A percentile compares a stretch with the other conserved stretches of the same genome.
These are phyloP conservation scores for Abramis brama DNA, from an alignment of 2,113 vertebrate genomes.

Conservation along the genomic window DNA sequence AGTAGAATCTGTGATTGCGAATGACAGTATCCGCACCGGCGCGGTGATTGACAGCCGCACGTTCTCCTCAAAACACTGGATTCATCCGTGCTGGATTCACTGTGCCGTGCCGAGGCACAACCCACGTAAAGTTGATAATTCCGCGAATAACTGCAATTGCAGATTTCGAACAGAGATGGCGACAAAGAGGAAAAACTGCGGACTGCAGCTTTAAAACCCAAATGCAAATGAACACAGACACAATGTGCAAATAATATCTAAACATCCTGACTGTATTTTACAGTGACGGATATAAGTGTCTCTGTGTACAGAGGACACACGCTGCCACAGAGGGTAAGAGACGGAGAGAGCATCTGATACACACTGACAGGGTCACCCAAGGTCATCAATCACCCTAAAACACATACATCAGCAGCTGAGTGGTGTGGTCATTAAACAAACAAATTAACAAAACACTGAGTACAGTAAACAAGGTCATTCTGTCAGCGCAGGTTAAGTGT, in stretches of 20 bases:
- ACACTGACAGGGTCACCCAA: constrained; percentile 46
- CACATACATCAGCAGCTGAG: constrained; percentile 42
- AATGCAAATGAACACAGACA: neutral
- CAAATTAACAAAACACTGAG: constrained; percentile 46
- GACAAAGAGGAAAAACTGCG: too few species aligned
- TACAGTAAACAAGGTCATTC: constrained; percentile 55
- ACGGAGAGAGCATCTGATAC: constrained; percentile 15
- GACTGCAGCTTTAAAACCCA: neutral
- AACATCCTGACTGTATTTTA: neutral
- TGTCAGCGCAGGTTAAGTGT: constrained; percentile 24
- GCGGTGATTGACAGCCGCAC: too few species aligned
- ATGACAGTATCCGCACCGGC: too few species aligned
- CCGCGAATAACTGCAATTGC: too few species aligned
- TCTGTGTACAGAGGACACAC: neutral
- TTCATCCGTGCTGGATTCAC: too few species aligned
- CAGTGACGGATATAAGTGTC: neutral
- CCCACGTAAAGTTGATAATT: too few species aligned
- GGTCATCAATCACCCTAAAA: constrained; percentile 45
- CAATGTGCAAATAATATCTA: neutral
- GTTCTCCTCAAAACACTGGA: too few species aligned
- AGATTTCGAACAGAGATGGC: too few species aligned
- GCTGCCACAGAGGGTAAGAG: neutral
- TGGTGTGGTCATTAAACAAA: constrained; percentile 45
- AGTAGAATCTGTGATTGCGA: too few species aligned
- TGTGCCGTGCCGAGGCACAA: too few species aligned